Base-by-base conservation (phyloP, 23 tunicate species). In the Corella eumyota region DNA sequence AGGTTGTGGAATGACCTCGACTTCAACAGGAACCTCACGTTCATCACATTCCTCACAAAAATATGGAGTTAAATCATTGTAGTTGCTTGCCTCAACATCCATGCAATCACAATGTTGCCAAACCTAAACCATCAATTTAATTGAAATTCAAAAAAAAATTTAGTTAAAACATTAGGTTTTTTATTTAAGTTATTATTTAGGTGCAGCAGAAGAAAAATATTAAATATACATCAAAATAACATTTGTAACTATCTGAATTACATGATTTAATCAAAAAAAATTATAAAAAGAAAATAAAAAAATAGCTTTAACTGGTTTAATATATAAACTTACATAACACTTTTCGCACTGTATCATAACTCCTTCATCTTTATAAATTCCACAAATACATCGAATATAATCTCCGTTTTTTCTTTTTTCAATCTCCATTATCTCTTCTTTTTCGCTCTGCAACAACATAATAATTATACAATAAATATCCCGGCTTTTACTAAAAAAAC, bases 61-160 rank as follows among this genome's bases (percentile, higher is more conserved):
- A 53, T 88, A 88, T 17, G 54, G 59, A 19, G 30, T 48, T 30
- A 26, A 66, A 48, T 78, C 88, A 25, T 62, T 73, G 33, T 72
- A 60, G 45, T 79, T 77, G 26, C 44, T 52, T 0, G 88, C 77
- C 6, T 61, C 34, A 34, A 78, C 84, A 6, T 50, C 56, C 77
- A 88, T 79, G 68, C 96, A 88, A 44, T 88, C 88, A 64, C 96
- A 88, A 67, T 88, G 96, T 55, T 88, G 96, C 96, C 96, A 88
- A 2, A 88, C 88, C 96, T 88, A 48, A 21, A 34, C 37, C 52
- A 28, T 27, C 15, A n/a, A n/a, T n/a, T n/a, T n/a, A n/a, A n/a
- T n/a, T n/a, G n/a, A n/a, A n/a, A n/a, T n/a, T n/a, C n/a, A 23
- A 56, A 60, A 13, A 60, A 21, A 54, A 54, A 21, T 21, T 21